phyloP scores from a whole-genome alignment of 2,797 vertebrate species.

The Coilia nasus region DNA sequence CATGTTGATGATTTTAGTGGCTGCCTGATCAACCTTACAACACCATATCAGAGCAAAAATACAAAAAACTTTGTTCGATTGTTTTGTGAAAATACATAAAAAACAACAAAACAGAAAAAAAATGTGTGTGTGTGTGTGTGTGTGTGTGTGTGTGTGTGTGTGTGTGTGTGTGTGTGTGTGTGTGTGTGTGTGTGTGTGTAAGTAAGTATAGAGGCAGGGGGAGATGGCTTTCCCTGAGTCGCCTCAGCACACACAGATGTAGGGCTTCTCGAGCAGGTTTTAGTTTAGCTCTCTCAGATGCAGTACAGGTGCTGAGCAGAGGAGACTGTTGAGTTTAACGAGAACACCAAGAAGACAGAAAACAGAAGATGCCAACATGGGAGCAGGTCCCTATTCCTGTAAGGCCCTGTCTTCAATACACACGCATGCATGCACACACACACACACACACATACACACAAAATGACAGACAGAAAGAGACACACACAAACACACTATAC shows the following conservation, averaged over 20 bases:
- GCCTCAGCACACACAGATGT: background rate
- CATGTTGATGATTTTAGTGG: too few relatives aligned
- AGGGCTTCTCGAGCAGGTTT: too few relatives aligned
- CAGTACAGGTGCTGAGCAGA: conserved; percentile 52
- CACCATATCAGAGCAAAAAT: too few relatives aligned
- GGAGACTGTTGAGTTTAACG: conserved; percentile 40
- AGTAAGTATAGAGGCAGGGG: background rate
- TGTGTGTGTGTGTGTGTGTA: too few relatives aligned
- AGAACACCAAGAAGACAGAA: conserved; percentile 39
- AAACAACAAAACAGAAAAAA: background rate
- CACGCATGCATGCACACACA: conserved; percentile 60
- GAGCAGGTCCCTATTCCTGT: conserved; percentile 34
- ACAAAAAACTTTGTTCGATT: too few relatives aligned
- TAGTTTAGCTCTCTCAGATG: background rate
- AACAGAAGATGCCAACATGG: conserved; percentile 39
- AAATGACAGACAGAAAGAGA: conserved; percentile 1
- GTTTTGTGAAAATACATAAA: background rate
- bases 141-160: too few relatives aligned
- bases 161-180: too few relatives aligned
- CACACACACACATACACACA: conserved; percentile 16
- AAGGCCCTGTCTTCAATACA: conserved; percentile 20
- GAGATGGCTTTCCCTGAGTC: too few relatives aligned
- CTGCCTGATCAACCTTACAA: too few relatives aligned
- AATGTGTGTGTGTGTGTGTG: too few relatives aligned
- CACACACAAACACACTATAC: conserved; percentile 58